Conservation (phyloP, 2,797 vertebrate species). For the Aselliscus stoliczkanus region DNA sequence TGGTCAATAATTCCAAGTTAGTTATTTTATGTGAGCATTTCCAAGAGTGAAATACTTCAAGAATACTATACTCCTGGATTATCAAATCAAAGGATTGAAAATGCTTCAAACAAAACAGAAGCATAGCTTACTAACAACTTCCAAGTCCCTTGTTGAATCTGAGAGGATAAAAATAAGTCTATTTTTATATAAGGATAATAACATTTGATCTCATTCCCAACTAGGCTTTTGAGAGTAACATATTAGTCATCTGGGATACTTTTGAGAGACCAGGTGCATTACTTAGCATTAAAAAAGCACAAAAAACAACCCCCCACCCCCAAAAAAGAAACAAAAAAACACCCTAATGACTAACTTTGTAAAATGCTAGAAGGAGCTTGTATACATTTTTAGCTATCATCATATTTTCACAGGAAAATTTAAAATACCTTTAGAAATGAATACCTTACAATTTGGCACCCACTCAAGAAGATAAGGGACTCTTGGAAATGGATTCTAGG, state of each 20-base stretch:
- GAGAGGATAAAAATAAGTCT: constrained; percentile 1
- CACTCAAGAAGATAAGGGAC: not conserved
- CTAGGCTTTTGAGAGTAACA: constrained; percentile 10
- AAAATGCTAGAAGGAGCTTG: not conserved
- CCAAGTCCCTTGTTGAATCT: not conserved
- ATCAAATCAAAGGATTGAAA: constrained; percentile 41
- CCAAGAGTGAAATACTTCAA: constrained; percentile 45
- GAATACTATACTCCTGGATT: not conserved
- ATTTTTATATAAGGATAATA: constrained; percentile 24
- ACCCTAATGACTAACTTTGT: not conserved
- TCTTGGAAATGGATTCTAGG: not conserved
- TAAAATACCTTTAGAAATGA: not conserved
- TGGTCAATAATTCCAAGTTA: not conserved
- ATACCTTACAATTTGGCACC: too few species aligned
- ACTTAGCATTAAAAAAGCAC: not conserved
- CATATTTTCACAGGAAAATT: not conserved
- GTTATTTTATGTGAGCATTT: constrained; percentile 25
- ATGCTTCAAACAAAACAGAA: constrained; percentile 33
- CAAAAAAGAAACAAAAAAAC: not conserved
- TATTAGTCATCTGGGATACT: not conserved
- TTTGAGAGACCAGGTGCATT: constrained; percentile 3
- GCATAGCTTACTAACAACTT: constrained; percentile 2
- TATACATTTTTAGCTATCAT: not conserved
- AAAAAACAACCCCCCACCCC: too few species aligned
- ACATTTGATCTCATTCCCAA: constrained; percentile 12